Base-by-base conservation (phyloP, 2,888 invertebrate species). In the Augiades crinisus region DNA sequence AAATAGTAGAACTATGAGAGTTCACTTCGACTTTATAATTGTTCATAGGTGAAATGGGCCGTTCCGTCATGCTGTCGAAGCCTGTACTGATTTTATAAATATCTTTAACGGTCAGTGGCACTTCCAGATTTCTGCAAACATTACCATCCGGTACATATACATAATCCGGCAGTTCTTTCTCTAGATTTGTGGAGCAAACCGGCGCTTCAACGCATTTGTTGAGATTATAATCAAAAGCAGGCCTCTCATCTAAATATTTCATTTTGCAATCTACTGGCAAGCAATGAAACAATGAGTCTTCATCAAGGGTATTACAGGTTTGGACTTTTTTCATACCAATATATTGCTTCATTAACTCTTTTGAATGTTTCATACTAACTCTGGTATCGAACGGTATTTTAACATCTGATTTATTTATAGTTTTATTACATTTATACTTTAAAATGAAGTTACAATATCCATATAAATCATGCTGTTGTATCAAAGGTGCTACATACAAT, bases 1-100 rank as follows among this genome's bases (percentile, higher is more conserved):
- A 86, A 60, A 86, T 75, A 0, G 84, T 81, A 0, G 81, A 67
- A 44, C 81, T 80, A 57, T 86, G 82, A 0, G 80, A 72, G 49
- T 65, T 68, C 1, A 78, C 50, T 54, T 68, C 56, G 1, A 75
- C 37, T 41, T 64, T 67, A n/a, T n/a, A n/a, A n/a, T n/a, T n/a
- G n/a, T n/a, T n/a, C n/a, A n/a, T n/a, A n/a, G n/a, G n/a, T n/a
- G n/a, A n/a, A n/a, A n/a, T n/a, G n/a, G n/a, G n/a, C n/a, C n/a
- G n/a, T n/a, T n/a, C n/a, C n/a, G n/a, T n/a, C n/a, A n/a, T n/a
- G n/a, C n/a, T n/a, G n/a, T n/a, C n/a, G n/a, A n/a, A n/a, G n/a
- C 81, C 79, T 5, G 77, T 72, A 27, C 64, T 78, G 1, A 86
- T 75, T 3, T 72, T 68, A 36, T 78, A 82, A 37, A 85, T 70